These are phyloP conservation scores for Etia nguti DNA, from an alignment of 2,113 vertebrate species.

Conservation along the genomic window DNA sequence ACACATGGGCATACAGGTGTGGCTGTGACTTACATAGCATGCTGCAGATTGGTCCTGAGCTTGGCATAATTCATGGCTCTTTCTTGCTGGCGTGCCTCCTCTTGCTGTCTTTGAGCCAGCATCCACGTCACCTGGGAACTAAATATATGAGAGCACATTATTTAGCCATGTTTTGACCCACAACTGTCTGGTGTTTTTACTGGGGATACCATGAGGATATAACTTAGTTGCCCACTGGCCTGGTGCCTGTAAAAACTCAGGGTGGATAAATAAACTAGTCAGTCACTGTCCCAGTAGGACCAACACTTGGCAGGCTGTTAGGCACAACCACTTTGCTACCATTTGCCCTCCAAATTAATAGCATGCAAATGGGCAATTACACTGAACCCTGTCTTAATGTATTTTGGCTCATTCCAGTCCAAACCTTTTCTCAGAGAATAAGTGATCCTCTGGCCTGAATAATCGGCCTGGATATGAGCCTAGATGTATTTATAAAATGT, in stretches of 20 bases:
- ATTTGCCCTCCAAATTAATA: slow-evolving; percentile 48
- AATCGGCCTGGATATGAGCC: slow-evolving; percentile 7
- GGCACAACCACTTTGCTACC: slow-evolving; percentile 1
- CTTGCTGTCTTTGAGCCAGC: slow-evolving; percentile 96
- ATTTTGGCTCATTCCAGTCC: slow-evolving; percentile 29
- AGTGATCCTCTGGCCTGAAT: background rate
- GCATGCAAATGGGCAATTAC: slow-evolving; percentile 38
- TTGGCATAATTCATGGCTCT: slow-evolving; percentile 97
- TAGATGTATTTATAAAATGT: slow-evolving; percentile 13
- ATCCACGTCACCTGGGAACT: slow-evolving; percentile 99
- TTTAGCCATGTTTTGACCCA: background rate
- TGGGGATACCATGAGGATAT: background rate
- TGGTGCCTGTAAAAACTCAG: background rate
- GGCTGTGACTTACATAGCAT: slow-evolving; percentile 86
- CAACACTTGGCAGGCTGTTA: slow-evolving; percentile 44
- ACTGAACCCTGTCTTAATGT: slow-evolving; percentile 27
- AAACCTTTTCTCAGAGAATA: slow-evolving; percentile 11
- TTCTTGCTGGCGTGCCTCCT: slow-evolving; percentile 92
- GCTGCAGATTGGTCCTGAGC: slow-evolving; percentile 97
- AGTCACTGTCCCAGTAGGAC: slow-evolving; percentile 11
- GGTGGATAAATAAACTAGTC: slow-evolving; percentile 33
- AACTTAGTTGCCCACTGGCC: slow-evolving; percentile 11
- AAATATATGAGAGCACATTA: slow-evolving; percentile 4
- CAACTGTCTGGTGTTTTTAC: background rate
- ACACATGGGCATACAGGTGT: background rate